A percentile compares a stretch with the other conserved stretches of the same genome.
phyloP scores from a whole-genome alignment of 2,888 invertebrate genomes.

The Lasioglossum pauxillum region DNA sequence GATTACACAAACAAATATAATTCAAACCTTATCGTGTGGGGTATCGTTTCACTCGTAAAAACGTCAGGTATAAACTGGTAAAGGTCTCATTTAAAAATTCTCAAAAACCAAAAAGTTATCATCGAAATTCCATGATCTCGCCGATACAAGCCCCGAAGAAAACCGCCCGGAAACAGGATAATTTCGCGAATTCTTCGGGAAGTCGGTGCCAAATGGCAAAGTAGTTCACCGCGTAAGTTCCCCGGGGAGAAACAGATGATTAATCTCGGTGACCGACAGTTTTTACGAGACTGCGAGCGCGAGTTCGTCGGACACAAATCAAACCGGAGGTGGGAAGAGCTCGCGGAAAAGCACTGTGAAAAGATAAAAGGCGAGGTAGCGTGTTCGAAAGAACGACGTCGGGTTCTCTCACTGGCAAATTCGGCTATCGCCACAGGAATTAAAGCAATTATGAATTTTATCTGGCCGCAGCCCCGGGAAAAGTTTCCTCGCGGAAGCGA shows the following conservation, averaged over 20 bases:
- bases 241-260: neutral
- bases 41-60: neutral
- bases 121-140: neutral
- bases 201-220: neutral
- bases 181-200: neutral
- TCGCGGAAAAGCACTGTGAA: neutral
- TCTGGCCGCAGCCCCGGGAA: neutral
- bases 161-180: neutral
- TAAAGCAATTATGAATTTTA: slow-evolving; percentile 17
- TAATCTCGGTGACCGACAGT: neutral
- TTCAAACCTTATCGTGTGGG: neutral
- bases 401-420: neutral
- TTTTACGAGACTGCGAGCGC: neutral
- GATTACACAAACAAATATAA: neutral
- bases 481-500: slow-evolving; percentile 54
- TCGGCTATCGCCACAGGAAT: neutral
- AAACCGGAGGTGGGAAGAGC: neutral
- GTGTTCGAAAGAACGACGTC: neutral
- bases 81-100: neutral
- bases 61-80: neutral
- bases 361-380: neutral
- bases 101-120: neutral
- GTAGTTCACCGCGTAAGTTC: neutral
- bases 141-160: too few relatives aligned
- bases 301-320: neutral